Evolutionary conservation across 1,140 invertebrate species (phyloP).

Genomic region (Aphaenogaster ashmeadi): DNA sequence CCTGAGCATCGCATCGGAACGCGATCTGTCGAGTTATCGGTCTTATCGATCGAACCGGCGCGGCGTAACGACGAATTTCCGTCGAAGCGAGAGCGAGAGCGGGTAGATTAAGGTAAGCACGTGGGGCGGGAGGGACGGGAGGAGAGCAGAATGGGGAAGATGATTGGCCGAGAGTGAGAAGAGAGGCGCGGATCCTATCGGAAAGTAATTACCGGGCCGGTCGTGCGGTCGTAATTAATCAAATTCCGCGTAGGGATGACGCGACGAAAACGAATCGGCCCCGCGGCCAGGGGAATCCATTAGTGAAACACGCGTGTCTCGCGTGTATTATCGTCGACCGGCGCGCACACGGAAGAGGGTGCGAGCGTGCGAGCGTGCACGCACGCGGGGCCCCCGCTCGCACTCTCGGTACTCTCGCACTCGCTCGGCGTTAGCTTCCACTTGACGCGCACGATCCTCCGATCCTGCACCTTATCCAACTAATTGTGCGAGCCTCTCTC

Average conservation of each 20-base stretch:
- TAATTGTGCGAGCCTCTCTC: slow-evolving; percentile 73
- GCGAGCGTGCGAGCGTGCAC: slow-evolving; percentile 9
- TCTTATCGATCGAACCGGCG: slow-evolving; percentile 65
- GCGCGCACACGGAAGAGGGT: slow-evolving; percentile 42
- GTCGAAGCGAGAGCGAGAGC: slow-evolving; percentile 61
- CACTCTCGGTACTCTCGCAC: slow-evolving; percentile 43
- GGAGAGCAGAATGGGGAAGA: slow-evolving; percentile 43
- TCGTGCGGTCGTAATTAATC: slow-evolving; percentile 83
- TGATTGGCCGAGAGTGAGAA: slow-evolving; percentile 68
- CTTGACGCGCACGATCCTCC: slow-evolving; percentile 76
- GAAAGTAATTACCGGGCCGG: slow-evolving; percentile 83
- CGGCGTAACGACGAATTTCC: slow-evolving; percentile 73
- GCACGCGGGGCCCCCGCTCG: neutral
- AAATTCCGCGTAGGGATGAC: slow-evolving; percentile 84
- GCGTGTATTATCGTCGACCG: slow-evolving; percentile 73
- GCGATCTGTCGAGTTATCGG: slow-evolving; percentile 68
- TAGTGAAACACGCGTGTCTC: slow-evolving; percentile 81
- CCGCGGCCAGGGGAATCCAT: slow-evolving; percentile 82
- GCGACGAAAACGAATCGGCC: slow-evolving; percentile 83
- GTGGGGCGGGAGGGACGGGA: neutral
- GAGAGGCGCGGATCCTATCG: slow-evolving; percentile 79
- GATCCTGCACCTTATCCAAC: slow-evolving; percentile 74
- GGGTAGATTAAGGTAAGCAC: slow-evolving; percentile 57
- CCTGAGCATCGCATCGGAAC: slow-evolving; percentile 27
- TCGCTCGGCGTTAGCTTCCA: slow-evolving; percentile 74